Evolutionary conservation across 2,797 vertebrate species (phyloP).

Genomic region (Ctenosaura bakeri): DNA sequence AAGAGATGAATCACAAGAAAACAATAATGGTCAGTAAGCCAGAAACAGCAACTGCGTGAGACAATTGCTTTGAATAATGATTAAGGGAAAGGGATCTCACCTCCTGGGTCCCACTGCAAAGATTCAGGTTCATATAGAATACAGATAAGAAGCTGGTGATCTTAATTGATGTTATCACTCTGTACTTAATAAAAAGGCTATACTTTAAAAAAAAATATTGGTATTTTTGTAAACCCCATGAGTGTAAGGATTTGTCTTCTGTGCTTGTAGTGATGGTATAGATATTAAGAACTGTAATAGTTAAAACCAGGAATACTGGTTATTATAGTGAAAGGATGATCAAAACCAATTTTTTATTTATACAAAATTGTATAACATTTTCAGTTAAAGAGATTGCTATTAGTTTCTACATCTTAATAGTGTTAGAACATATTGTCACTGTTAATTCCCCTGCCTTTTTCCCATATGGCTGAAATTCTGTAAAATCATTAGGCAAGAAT

Average conservation of each 20-base stretch:
- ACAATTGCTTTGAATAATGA: background rate
- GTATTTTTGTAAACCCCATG: background rate
- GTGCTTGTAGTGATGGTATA: background rate
- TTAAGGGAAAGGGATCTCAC: background rate
- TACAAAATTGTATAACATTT: background rate
- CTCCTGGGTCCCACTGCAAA: background rate
- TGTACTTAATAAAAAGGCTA: background rate
- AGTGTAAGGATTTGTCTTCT: background rate
- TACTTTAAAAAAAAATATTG: background rate
- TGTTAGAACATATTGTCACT: background rate
- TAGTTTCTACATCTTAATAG: constrained; percentile 18
- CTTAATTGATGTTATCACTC: background rate
- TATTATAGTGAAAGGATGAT: too few relatives aligned
- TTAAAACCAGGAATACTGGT: too few relatives aligned
- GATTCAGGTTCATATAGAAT: background rate
- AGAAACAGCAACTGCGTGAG: background rate
- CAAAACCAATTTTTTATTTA: background rate
- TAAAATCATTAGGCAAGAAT: constrained; percentile 33
- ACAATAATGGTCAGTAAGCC: too few relatives aligned
- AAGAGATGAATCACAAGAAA: background rate
- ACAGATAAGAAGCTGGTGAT: background rate
- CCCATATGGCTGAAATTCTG: background rate
- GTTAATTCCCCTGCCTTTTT: constrained; percentile 22
- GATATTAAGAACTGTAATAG: background rate
- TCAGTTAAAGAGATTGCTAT: constrained; percentile 21